Percentiles rank a stretch among this genome's conserved stretches.
Evolutionary conservation across 2,113 vertebrate genomes (phyloP).

Genomic region (Deroptyus accipitrinus): DNA sequence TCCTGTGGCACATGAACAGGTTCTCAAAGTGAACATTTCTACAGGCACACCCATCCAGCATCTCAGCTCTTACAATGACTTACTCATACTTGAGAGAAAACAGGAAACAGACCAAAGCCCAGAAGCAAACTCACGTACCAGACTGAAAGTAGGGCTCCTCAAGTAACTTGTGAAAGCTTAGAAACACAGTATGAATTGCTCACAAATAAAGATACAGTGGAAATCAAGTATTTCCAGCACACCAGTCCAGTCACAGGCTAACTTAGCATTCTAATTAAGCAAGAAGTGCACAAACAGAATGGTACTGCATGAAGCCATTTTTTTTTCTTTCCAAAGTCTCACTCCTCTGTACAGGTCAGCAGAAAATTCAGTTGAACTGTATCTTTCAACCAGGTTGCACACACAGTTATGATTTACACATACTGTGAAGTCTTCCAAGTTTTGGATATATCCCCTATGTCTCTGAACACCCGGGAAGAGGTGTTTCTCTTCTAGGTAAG

Average conservation of each 20-base stretch:
- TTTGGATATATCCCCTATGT: not conserved
- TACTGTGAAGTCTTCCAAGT: not conserved
- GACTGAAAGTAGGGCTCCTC: not conserved
- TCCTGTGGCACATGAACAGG: not conserved
- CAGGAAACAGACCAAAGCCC: not conserved
- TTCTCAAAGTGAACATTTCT: not conserved
- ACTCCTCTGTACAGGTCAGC: not conserved
- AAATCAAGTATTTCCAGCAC: not conserved
- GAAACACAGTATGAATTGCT: not conserved
- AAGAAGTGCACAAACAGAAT: not conserved
- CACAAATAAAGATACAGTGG: not conserved
- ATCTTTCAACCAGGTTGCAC: not conserved
- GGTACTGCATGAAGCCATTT: not conserved
- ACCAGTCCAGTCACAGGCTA: not conserved
- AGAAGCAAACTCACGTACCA: not conserved
- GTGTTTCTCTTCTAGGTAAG: not conserved
- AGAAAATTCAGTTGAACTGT: not conserved
- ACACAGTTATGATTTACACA: not conserved
- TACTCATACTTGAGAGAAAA: not conserved
- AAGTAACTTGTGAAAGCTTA: not conserved
- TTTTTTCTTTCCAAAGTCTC: not conserved
- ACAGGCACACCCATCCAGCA: not conserved
- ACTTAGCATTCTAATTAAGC: not conserved
- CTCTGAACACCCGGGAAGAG: not conserved
- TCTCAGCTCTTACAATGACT: not conserved